Base-by-base conservation (phyloP, 2,113 vertebrate species). In the Alces alces region DNA sequence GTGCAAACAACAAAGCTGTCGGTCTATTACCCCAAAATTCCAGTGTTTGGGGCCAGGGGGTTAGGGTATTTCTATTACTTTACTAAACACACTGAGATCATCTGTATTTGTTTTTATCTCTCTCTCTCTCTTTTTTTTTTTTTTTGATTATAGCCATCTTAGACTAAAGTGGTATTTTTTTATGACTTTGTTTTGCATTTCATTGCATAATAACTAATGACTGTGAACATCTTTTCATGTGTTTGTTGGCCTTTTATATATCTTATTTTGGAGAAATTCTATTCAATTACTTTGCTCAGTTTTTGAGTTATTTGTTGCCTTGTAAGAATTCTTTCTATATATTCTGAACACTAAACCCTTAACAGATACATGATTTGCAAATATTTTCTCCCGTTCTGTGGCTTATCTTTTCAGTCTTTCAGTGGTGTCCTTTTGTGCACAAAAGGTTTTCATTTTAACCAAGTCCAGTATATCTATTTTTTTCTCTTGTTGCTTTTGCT, bases 1-100 rank as follows among this genome's bases (percentile, higher is more conserved):
- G 96, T 82, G 78, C n/a, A 87, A 97, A 97, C 61, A 96, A 95
- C 39, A 88, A 66, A 95, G 96, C 30, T 58, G 96, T 96, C 85
- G 57, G 91, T 95, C 52, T 80, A 54, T 98, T 98, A 97, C 93
- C 97, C 93, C 94, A 89, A 97, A 55, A 85, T 84, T 93, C 97
- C 96, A 5, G 93, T 94, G 80, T 60, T 98, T 89, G 78, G 97
- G 50, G 21, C 11, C 33, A 83, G 19, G 21, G 50, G 33, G 33
- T 55, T 36, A 36, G 33, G 21, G 3, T 55, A 50, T 28, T 87
- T 86, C 45, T 57, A 86, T 82, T 70, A 86, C 79, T 80, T 92
- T 92, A 33, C 47, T 80, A 80, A 58, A 64, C 13, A 39, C 57
- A 39, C 47, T 50, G 64, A 80, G 47, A 64, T 66, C 17, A 15